These are phyloP conservation scores for Ciconia stormi DNA, from an alignment of 2,113 vertebrate genomes.

Conservation along the genomic window DNA sequence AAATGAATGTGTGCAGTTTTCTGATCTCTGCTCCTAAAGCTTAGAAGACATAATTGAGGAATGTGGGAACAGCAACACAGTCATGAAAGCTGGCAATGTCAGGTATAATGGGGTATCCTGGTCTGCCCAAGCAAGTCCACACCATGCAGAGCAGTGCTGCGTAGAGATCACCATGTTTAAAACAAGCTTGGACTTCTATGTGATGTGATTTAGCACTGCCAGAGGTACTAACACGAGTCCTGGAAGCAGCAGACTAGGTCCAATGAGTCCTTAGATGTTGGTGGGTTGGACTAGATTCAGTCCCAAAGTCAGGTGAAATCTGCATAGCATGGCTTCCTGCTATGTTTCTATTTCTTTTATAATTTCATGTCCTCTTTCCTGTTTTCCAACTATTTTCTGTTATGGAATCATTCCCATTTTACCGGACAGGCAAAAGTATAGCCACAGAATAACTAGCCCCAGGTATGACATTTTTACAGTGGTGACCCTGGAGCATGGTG, in stretches of 20 bases:
- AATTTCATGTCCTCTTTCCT: background rate
- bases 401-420: background rate
- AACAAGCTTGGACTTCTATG: background rate
- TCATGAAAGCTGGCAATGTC: background rate
- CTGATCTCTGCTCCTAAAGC: background rate
- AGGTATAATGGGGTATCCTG: background rate
- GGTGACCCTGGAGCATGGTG: background rate
- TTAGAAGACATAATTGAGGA: background rate
- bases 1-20: background rate
- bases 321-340: background rate
- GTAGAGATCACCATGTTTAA: background rate
- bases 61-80: background rate
- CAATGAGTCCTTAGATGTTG: background rate
- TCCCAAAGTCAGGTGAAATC: background rate
- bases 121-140: background rate
- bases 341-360: background rate
- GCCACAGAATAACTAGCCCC: background rate
- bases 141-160: background rate
- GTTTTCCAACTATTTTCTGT: background rate
- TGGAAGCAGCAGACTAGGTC: background rate
- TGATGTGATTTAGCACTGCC: background rate
- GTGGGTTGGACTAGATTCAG: background rate
- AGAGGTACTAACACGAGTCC: background rate
- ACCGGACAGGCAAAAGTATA: background rate
- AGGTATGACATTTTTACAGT: background rate